Evolutionary conservation across 2,113 vertebrate species (phyloP), one percentile per base, ranked within the genome.

Genomic region (Rhinoptilus africanus): DNA sequence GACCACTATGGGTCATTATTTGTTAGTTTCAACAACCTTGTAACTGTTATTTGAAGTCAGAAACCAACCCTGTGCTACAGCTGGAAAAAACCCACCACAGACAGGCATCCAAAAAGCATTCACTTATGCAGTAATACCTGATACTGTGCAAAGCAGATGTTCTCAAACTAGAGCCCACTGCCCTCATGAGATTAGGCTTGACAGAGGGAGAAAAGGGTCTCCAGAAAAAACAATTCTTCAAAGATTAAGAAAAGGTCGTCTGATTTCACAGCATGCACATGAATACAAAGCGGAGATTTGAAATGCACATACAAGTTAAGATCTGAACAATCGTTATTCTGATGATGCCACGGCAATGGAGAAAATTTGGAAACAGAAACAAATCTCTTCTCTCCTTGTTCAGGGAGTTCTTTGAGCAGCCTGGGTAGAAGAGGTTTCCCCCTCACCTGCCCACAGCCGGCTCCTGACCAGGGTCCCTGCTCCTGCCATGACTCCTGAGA

Each of bases 121-220:
- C 60, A 77, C 8, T 78, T 75, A 41, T 56, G 67, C 13, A 93
- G 28, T 62, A 84, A 57, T 82, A 88, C 26, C 60, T 72, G 68
- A 94, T 68, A 57, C 8, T 78, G 77, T 66, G 69, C 30, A 82
- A 45, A 93, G 92, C 85, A 95, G 92, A 89, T 93, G 85, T 92
- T 93, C 92, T 75, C 90, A 45, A 78, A 32, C 43, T 47, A 54
- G 51, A 89, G 54, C 27, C 24, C 68, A 23, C 41, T 78, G 85
- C 47, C 74, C 83, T 74, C 87, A 3, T 4, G 88, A 84, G 76
- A 89, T 48, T 30, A 81, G 43, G 24, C 37, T 84, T 81, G 39
- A 77, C 23, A 41, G 54, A 67, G 32, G 10, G 43, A 73, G n/a
- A 24, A 76, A 67, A 83, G 20, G 39, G 8, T 72, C 37, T 73